Conservation (phyloP, 2,113 vertebrate genomes). For the Podarcis cretensis region DNA sequence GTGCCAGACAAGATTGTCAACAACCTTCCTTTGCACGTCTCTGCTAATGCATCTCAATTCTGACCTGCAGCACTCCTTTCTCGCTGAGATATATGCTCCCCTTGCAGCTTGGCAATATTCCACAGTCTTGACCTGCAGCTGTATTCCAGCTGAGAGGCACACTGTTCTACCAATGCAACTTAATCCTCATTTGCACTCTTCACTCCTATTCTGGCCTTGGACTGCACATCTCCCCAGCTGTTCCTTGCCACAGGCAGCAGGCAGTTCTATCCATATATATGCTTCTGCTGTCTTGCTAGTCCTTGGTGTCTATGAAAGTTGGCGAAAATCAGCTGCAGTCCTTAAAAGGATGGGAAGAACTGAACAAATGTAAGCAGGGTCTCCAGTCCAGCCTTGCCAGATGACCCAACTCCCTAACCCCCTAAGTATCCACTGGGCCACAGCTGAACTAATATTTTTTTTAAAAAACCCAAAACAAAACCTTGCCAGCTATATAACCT, state of each 20-base stretch:
- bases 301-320: not conserved
- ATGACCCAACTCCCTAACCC: not conserved
- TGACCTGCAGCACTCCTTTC: accelerated
- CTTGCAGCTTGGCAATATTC: not conserved
- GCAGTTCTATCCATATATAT: not conserved
- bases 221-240: not conserved
- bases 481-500: not conserved
- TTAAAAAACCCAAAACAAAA: too few species aligned
- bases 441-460: not conserved
- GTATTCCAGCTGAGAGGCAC: accelerated
- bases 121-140: not conserved
- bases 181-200: not conserved
- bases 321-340: not conserved
- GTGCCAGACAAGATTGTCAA: conserved; percentile 12
- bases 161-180: not conserved
- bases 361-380: not conserved
- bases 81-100: not conserved
- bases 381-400: not conserved
- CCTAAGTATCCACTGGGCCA: not conserved
- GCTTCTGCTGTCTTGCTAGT: not conserved
- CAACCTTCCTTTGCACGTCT: not conserved
- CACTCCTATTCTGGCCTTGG: not conserved
- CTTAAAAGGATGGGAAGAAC: not conserved
- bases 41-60: not conserved
- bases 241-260: accelerated